These are phyloP conservation scores for Tetragonula carbonaria DNA, from an alignment of 2,888 invertebrate species.

Conservation along the genomic window DNA sequence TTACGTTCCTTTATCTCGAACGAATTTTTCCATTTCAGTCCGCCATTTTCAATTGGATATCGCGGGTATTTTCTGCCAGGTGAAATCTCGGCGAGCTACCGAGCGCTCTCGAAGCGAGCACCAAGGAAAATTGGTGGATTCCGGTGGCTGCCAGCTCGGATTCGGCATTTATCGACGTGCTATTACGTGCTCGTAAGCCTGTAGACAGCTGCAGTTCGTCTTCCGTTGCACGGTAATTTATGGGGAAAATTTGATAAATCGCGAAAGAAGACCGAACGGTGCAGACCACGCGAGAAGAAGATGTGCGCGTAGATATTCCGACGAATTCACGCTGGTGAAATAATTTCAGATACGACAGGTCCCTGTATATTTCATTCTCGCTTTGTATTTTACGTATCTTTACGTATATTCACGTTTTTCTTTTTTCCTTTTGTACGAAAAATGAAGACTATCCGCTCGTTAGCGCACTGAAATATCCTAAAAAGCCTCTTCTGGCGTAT, in stretches of 20 bases:
- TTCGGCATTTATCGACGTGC: slow-evolving; percentile 18
- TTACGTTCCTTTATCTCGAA: not conserved
- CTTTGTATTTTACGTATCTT: no score
- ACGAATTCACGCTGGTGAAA: no score
- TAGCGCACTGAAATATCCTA: no score
- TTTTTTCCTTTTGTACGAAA: no score
- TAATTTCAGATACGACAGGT: no score
- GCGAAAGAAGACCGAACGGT: no score
- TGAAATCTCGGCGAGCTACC: slow-evolving; percentile 10
- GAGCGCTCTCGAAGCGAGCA: not conserved
- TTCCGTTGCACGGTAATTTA: not conserved
- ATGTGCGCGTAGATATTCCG: no score
- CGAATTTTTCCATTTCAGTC: not conserved
- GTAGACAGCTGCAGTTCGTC: not conserved
- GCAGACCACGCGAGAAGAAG: no score
- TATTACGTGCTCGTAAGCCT: not conserved
- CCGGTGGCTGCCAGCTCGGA: not conserved
- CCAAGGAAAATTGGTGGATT: slow-evolving; percentile 25
- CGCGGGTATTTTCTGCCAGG: slow-evolving; percentile 17
- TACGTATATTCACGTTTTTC: no score
- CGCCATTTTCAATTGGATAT: not conserved
- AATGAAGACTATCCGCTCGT: no score
- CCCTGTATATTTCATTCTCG: no score
- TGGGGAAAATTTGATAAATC: not conserved
- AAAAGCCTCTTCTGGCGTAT: no score